Conservation (phyloP, 2,888 invertebrate genomes). For the Pyrgus malvae region DNA sequence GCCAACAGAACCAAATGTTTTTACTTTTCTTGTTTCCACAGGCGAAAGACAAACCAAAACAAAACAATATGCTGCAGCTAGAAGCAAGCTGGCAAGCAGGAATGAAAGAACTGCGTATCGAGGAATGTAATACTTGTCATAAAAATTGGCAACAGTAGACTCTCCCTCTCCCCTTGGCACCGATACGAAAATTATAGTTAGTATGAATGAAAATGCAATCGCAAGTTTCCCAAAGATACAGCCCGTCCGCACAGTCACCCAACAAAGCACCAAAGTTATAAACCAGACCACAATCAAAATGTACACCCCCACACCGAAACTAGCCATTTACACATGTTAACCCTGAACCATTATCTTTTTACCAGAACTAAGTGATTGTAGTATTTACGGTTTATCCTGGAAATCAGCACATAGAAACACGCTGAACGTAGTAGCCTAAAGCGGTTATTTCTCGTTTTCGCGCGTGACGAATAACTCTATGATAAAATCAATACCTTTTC, state of each 20-base stretch:
- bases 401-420: constrained; percentile 42
- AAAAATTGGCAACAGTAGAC: constrained; percentile 71
- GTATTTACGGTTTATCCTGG: constrained; percentile 47
- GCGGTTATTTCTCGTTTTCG: constrained; percentile 43
- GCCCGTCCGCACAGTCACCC: constrained; percentile 84
- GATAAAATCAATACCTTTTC: constrained; percentile 38
- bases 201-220: constrained; percentile 72
- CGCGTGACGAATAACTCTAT: constrained; percentile 33
- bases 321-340: constrained; percentile 49
- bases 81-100: constrained; percentile 50
- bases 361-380: constrained; percentile 39
- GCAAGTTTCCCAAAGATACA: constrained; percentile 84
- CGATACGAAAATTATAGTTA: constrained; percentile 82
- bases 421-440: constrained; percentile 36
- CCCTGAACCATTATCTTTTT: too few species aligned
- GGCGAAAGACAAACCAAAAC: constrained; percentile 58
- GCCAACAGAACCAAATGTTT: constrained; percentile 51
- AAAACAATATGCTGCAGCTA: constrained; percentile 55
- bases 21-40: constrained; percentile 59
- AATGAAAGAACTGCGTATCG: constrained; percentile 54
- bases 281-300: constrained; percentile 85
- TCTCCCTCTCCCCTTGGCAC: constrained; percentile 79
- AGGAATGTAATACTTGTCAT: constrained; percentile 59
- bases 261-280: constrained; percentile 82
- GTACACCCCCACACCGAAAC: constrained; percentile 85